Conservation (phyloP, 2,113 vertebrate species). For the Actenoides hombroni region DNA sequence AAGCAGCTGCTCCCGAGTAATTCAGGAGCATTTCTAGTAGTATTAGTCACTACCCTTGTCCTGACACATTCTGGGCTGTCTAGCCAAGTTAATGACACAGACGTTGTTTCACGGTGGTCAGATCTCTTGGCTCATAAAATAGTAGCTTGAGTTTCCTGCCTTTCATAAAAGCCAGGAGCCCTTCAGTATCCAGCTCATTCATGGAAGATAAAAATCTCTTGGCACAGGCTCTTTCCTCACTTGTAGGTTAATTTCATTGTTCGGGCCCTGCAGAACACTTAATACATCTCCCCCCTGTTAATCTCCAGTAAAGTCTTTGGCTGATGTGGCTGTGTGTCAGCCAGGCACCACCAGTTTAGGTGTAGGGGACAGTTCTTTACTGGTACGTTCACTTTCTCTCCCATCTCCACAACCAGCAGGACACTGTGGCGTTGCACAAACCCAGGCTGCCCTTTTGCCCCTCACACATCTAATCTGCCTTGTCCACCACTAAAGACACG, state of each 20-base stretch:
- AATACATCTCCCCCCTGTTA: not conserved
- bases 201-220: constrained; percentile 71
- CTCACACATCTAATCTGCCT: not conserved
- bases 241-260: constrained; percentile 47
- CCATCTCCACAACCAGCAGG: not conserved
- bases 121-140: constrained; percentile 57
- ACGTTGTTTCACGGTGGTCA: constrained; percentile 37
- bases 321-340: not conserved
- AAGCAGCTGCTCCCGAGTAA: not conserved
- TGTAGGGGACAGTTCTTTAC: not conserved
- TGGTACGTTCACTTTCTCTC: rapidly evolving
- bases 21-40: not conserved
- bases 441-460: not conserved
- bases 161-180: constrained; percentile 55
- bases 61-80: not conserved
- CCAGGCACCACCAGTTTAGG: not conserved
- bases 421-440: rapidly evolving
- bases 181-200: constrained; percentile 41
- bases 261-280: not conserved
- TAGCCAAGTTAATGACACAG: constrained; percentile 58
- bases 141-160: constrained; percentile 55
- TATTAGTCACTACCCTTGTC: constrained; percentile 12
- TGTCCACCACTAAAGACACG: rapidly evolving
- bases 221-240: constrained; percentile 48
- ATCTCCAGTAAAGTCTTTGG: not conserved